Conservation (phyloP, 2,888 invertebrate species). For the Aquatica leii region DNA sequence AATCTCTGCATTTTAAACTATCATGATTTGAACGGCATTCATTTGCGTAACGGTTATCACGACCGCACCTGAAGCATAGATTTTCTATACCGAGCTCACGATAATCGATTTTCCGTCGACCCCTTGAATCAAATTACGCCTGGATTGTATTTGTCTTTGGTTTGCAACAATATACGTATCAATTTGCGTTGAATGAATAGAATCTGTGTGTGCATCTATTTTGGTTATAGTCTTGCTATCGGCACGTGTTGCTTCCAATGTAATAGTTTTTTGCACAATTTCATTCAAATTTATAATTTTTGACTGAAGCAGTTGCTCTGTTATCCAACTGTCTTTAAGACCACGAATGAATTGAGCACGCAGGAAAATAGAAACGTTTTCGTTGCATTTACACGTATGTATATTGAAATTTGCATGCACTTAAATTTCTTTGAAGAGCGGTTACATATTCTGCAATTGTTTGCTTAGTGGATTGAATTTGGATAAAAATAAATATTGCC, state of each 20-base stretch:
- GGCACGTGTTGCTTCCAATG: conserved; percentile 5
- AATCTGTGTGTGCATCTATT: conserved; percentile 9
- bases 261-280: conserved; percentile 11
- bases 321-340: conserved; percentile 12
- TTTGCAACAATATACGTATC: neutral
- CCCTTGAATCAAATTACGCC: neutral
- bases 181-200: conserved; percentile 10
- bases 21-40: conserved; percentile 6
- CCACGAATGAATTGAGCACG: conserved; percentile 9
- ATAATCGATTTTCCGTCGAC: conserved; percentile 4
- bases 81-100: conserved; percentile 8
- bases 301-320: conserved; percentile 14
- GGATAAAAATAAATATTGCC: conserved; percentile 8
- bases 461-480: conserved; percentile 6
- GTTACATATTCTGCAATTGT: conserved; percentile 11
- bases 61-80: conserved; percentile 5
- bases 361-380: conserved; percentile 4
- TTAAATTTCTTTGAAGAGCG: neutral
- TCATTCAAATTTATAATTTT: conserved; percentile 4
- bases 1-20: conserved; percentile 1
- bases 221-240: conserved; percentile 9
- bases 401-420: conserved; percentile 5
- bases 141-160: conserved; percentile 12
- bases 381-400: conserved; percentile 1
- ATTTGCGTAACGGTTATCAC: conserved; percentile 6